These are phyloP conservation scores for Chelonoidis abingdonii DNA, from an alignment of 2,113 vertebrate species.

Conservation along the genomic window DNA sequence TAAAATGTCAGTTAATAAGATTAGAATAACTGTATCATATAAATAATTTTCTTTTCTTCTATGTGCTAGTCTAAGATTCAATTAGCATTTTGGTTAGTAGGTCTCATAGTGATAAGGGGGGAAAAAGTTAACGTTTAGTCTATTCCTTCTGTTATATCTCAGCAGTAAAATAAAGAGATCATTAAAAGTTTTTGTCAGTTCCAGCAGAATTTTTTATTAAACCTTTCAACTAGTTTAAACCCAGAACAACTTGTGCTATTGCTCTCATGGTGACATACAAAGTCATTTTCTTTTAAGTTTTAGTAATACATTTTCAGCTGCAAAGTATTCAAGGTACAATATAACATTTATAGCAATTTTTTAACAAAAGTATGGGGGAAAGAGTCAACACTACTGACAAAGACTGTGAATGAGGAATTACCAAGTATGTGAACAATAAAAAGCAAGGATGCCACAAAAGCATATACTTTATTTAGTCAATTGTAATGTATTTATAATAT, in stretches of 20 bases:
- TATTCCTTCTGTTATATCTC: neutral
- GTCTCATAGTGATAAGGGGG: neutral
- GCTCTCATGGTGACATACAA: neutral
- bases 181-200: neutral
- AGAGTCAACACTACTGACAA: neutral
- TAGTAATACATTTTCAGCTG: neutral
- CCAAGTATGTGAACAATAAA: neutral
- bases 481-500: neutral
- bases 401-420: neutral
- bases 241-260: neutral
- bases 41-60: neutral
- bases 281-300: neutral
- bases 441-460: neutral
- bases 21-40: neutral
- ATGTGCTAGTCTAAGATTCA: neutral
- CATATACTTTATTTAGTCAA: fast-evolving
- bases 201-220: neutral
- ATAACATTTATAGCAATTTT: neutral
- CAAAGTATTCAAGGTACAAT: neutral
- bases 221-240: neutral
- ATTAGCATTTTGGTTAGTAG: neutral
- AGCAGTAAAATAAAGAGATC: neutral
- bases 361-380: neutral
- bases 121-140: neutral
- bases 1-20: neutral